Evolutionary conservation across 2,113 vertebrate genomes (phyloP).

Genomic region (Galbula dea): DNA sequence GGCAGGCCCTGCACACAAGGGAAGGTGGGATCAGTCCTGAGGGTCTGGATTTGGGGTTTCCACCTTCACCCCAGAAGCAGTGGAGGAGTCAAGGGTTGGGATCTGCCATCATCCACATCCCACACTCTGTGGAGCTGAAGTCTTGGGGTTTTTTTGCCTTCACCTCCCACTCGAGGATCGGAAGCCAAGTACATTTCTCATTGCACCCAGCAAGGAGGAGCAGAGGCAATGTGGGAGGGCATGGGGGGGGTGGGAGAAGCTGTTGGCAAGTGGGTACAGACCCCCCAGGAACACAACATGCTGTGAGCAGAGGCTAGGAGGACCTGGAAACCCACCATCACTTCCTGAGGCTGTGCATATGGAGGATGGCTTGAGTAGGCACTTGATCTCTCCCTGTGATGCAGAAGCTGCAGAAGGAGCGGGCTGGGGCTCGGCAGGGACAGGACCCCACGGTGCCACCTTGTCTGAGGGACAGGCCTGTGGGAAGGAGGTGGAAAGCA

Average conservation of each 20-base stretch:
- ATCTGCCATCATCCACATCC: conserved; percentile 35
- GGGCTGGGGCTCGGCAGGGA: background rate
- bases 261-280: background rate
- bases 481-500: background rate
- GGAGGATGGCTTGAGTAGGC: background rate
- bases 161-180: conserved; percentile 34
- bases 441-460: background rate
- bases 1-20: background rate
- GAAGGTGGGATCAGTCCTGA: background rate
- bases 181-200: conserved; percentile 55
- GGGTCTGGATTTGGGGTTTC: background rate
- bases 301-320: background rate
- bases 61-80: background rate
- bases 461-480: rapidly evolving
- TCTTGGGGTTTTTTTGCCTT: conserved; percentile 31
- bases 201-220: background rate
- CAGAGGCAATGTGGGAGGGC: background rate
- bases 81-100: conserved; percentile 34
- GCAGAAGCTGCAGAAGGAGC: background rate
- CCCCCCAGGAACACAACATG: background rate
- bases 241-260: background rate
- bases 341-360: rapidly evolving
- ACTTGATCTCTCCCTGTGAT: background rate
- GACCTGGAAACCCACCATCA: background rate
- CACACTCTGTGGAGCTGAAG: background rate